A percentile compares a stretch with the other conserved stretches of the same genome.
Conservation (phyloP, 1,140 invertebrate species). For the Ceratosolen solmsi region DNA sequence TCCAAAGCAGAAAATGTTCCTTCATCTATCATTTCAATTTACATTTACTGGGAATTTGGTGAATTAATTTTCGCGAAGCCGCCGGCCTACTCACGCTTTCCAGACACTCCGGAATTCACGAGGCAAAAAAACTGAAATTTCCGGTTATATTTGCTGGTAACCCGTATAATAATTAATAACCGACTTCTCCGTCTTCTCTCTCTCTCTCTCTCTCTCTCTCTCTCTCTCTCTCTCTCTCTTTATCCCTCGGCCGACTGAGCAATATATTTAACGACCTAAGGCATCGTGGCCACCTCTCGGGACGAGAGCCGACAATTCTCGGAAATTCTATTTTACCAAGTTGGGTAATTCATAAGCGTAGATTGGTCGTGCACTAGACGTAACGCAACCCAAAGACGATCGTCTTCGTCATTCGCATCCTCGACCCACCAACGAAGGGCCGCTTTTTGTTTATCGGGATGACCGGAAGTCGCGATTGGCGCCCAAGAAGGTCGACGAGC, state of each 20-base stretch:
- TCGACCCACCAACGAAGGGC: not conserved
- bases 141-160: slow-evolving; percentile 12
- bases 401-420: not conserved
- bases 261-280: slow-evolving; percentile 29
- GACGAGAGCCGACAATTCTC: not conserved
- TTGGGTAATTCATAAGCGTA: slow-evolving; percentile 15
- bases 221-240: not conserved
- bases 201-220: not conserved
- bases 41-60: slow-evolving; percentile 10
- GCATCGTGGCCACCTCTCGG: not conserved
- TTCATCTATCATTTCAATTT: slow-evolving; percentile 11
- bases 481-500: not conserved
- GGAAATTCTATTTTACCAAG: slow-evolving; percentile 35
- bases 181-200: not conserved
- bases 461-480: slow-evolving; percentile 33
- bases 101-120: not conserved
- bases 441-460: not conserved
- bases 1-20: not conserved
- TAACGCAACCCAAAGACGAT: not conserved
- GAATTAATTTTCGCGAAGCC: slow-evolving; percentile 19
- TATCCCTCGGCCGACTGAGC: not conserved
- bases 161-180: slow-evolving; percentile 40
- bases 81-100: not conserved
- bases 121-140: slow-evolving; percentile 31
- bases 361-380: not conserved